Evolutionary conservation across 2,888 invertebrate genomes (phyloP), one percentile per base, ranked within the genome.

Genomic region (Platycheirus rosarum): DNA sequence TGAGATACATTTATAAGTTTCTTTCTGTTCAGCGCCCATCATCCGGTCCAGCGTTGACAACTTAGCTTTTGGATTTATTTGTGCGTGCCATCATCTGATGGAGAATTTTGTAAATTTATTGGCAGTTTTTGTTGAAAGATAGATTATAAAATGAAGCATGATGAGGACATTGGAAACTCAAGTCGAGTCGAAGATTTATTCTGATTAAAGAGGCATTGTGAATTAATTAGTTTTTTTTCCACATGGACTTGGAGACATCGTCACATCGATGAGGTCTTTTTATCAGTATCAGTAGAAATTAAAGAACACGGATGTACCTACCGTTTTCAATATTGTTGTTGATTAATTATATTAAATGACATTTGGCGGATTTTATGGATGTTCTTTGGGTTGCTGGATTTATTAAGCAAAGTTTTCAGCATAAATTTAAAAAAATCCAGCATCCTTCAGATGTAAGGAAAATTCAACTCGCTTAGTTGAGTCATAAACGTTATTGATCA

Each of bases 51-150:
- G 1, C 16, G 16, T 44, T 42, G 60, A 60, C 60, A 57, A 26
- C 42, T 40, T 5, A 23, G 23, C 37, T 14, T n/a, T 40, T 53
- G 26, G 35, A 63, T 37, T 63, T 55, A 53, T 23, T 32, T 16
- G 13, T 62, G 16, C 60, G 23, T 35, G 16, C 16, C 53, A 13
- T n/a, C 20, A 55, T 44, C 8, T 40, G 48, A 55, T 40, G 53
- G 48, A 32, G 26, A 16, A 63, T 40, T 35, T 51, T 49, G 49
- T 55, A 74, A 46, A 69, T 74, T 65, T 80, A 70, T 60, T 63
- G 79, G 63, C 63, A 73, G 23, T 49, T 69, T 62, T 63, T 62
- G 73, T 49, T 26, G 49, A 13, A 32, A 26, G 63, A 35, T 29
- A 70, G 44, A 60, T 74, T 37, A 65, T 20, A 57, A 46, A 75